These are phyloP conservation scores for Phenganax stokvisi DNA, from an alignment of 92 coral and sea anemone species.

Conservation along the genomic window DNA sequence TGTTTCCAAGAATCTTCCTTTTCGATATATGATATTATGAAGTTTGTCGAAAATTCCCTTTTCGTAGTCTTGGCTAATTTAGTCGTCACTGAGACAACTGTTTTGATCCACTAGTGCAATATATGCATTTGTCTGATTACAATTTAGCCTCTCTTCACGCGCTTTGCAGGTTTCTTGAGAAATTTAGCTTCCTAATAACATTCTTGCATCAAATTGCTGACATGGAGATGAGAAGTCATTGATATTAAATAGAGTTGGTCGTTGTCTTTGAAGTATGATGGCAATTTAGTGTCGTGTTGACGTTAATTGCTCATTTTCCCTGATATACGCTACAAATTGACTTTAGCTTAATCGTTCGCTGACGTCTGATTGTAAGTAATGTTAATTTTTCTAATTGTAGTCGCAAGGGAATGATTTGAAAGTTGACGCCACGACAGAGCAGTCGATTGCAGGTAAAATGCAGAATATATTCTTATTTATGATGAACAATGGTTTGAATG, in stretches of 20 bases:
- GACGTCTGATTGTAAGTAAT: neutral
- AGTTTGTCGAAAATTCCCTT: too few species aligned
- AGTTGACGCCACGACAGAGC: slow-evolving; percentile 1
- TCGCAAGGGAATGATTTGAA: slow-evolving; percentile 1
- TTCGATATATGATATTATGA: too few species aligned
- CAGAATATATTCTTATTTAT: neutral
- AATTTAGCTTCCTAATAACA: slow-evolving; percentile 2
- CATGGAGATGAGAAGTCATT: neutral
- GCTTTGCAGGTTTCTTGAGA: neutral
- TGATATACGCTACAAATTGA: neutral
- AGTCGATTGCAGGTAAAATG: neutral
- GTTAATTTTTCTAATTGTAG: neutral
- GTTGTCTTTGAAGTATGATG: slow-evolving; percentile 9
- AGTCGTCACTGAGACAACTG: too few species aligned
- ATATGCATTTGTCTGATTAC: too few species aligned
- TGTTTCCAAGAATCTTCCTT: too few species aligned
- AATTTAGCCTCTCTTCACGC: too few species aligned
- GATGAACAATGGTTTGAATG: neutral
- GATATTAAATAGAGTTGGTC: slow-evolving; percentile 4
- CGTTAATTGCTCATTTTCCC: neutral
- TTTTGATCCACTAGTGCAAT: too few species aligned
- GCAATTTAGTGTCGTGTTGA: slow-evolving; percentile 4
- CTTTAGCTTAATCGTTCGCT: neutral
- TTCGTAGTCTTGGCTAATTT: too few species aligned
- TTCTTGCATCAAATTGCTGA: slow-evolving; percentile 1